Percentiles rank a stretch among this genome's conserved stretches.
Evolutionary conservation across 1,140 invertebrate species (phyloP).

Genomic region (Cepaea nemoralis): DNA sequence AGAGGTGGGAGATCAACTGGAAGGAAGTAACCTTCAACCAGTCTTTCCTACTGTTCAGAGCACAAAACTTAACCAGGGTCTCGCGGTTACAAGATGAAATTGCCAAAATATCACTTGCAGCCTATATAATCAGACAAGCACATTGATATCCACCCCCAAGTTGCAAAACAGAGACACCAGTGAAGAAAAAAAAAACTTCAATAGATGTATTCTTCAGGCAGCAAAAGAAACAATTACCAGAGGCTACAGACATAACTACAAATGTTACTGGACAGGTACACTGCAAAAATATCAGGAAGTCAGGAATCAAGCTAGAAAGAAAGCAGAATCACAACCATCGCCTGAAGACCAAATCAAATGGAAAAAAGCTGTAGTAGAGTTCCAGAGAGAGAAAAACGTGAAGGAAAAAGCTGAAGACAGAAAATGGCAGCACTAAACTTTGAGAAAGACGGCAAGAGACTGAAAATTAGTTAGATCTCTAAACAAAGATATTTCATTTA

Average conservation of each 20-base stretch:
- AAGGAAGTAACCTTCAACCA: background rate
- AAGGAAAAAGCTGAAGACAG: background rate
- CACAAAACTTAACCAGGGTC: background rate
- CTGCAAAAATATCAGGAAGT: background rate
- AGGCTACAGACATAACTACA: background rate
- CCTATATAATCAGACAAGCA: background rate
- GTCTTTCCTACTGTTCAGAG: background rate
- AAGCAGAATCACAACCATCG: background rate
- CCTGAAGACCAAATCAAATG: background rate
- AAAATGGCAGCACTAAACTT: background rate
- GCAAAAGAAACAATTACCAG: background rate
- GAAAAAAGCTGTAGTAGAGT: background rate
- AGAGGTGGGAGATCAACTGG: background rate
- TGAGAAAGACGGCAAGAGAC: background rate
- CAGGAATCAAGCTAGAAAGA: background rate
- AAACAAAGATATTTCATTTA: background rate
- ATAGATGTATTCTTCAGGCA: background rate
- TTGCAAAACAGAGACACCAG: background rate
- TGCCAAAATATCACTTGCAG: background rate
- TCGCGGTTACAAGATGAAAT: background rate
- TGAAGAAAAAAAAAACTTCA: background rate
- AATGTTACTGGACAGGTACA: background rate
- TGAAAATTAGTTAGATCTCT: background rate
- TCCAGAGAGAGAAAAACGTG: background rate
- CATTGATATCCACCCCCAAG: background rate